Evolutionary conservation across 2,797 vertebrate species (phyloP).

Genomic region (Alcedo quadribrachys): DNA sequence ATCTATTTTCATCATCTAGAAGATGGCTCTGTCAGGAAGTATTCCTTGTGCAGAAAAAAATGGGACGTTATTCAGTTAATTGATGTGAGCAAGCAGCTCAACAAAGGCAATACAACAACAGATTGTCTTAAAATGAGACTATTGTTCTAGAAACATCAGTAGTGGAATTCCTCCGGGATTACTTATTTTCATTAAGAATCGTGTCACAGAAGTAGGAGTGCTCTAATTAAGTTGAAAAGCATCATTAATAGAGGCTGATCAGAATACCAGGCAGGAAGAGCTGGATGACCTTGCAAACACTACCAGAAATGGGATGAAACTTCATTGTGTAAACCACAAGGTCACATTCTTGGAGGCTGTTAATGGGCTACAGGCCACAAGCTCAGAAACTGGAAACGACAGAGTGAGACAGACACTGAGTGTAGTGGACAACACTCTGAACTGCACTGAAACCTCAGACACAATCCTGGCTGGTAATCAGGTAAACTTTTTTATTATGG

Average conservation of each 20-base stretch:
- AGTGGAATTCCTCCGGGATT: background rate
- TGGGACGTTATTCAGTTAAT: background rate
- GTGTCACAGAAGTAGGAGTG: background rate
- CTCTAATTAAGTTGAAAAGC: background rate
- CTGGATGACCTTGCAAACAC: background rate
- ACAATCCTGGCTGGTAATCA: background rate
- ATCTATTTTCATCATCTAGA: background rate
- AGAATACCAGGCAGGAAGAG: background rate
- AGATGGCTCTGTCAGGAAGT: background rate
- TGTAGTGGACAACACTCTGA: background rate
- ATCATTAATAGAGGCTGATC: background rate
- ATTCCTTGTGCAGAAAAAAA: background rate
- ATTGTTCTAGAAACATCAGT: background rate
- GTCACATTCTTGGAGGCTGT: background rate
- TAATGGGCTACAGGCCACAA: background rate
- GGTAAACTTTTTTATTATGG: background rate
- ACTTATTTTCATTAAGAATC: conserved; percentile 14
- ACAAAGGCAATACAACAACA: background rate
- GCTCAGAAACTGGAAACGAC: background rate
- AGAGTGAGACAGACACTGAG: background rate
- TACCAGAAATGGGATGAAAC: background rate
- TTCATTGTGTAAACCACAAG: background rate
- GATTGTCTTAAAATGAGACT: background rate
- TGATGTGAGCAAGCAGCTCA: background rate
- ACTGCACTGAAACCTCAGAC: background rate